Evolutionary conservation across 2,888 invertebrate species (phyloP).

Genomic region (Priocnemis perturbator): DNA sequence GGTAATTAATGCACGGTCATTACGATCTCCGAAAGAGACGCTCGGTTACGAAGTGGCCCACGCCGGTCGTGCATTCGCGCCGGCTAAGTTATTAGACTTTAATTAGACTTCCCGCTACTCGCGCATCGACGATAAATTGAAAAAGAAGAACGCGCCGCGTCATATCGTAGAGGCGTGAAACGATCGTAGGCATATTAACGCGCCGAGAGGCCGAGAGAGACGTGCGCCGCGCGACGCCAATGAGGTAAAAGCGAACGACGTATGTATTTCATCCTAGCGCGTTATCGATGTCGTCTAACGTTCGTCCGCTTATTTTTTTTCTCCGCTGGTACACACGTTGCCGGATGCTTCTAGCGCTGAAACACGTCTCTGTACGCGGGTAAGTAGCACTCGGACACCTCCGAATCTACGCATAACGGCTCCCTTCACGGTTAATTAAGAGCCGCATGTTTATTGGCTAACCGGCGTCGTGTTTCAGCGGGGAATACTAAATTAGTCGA

Average conservation of each 20-base stretch:
- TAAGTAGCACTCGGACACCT: neutral
- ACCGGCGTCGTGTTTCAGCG: conserved; percentile 8
- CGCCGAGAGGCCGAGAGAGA: neutral
- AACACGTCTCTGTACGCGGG: neutral
- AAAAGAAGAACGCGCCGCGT: conserved; percentile 22
- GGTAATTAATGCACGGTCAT: no score
- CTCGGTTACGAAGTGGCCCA: no score
- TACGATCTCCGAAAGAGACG: no score
- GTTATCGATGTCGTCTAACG: no score
- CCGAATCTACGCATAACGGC: conserved; percentile 7
- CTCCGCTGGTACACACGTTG: no score
- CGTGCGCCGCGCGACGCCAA: conserved; percentile 6
- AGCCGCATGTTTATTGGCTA: conserved; percentile 24
- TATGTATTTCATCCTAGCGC: no score
- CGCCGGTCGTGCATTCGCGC: conserved; percentile 26
- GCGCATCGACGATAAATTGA: conserved; percentile 12
- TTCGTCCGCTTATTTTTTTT: no score
- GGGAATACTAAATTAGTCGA: conserved; percentile 33
- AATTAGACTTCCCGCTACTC: conserved; percentile 16
- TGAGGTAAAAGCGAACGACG: neutral
- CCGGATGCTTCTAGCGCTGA: no score
- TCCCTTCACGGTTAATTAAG: conserved; percentile 41
- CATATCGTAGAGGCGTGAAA: neutral
- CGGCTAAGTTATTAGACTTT: conserved; percentile 29
- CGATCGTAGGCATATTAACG: conserved; percentile 24